Evolutionary conservation across 2,797 vertebrate genomes (phyloP).

Genomic region (Eutrigla gurnardus): DNA sequence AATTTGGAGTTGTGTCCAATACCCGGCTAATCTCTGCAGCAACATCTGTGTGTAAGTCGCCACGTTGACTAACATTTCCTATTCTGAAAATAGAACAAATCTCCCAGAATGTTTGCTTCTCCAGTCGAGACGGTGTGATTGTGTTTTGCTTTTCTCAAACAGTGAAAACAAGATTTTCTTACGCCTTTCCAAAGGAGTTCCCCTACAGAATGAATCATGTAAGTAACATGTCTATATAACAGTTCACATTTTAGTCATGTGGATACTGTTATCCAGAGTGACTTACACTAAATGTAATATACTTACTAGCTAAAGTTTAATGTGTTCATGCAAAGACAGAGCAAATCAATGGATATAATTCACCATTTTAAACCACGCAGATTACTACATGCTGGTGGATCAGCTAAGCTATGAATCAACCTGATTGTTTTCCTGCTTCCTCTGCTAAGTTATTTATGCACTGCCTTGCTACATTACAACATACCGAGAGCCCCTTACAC

Average conservation of each 20-base stretch:
- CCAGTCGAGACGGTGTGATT: not conserved
- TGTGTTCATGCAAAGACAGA: not conserved
- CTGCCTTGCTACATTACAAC: constrained; percentile 41
- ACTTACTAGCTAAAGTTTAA: too few relatives aligned
- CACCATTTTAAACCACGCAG: not conserved
- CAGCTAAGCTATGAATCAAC: constrained; percentile 7
- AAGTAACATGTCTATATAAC: constrained; percentile 76
- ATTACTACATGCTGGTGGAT: not conserved
- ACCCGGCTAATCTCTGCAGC: constrained; percentile 98
- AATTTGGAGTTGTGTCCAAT: constrained; percentile 99
- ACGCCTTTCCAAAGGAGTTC: constrained; percentile 99
- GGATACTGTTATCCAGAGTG: accelerated
- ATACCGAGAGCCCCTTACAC: constrained; percentile 37
- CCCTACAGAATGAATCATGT: constrained; percentile 99
- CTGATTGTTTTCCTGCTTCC: constrained; percentile 37
- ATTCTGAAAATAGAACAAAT: not conserved
- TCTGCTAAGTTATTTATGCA: constrained; percentile 62
- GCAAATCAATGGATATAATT: not conserved
- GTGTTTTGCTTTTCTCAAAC: constrained; percentile 41
- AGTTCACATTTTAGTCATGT: not conserved
- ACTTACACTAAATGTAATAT: not conserved
- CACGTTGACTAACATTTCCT: not conserved
- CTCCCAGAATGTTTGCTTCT: not conserved
- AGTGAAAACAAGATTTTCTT: constrained; percentile 99
- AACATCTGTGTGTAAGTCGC: constrained; percentile 98